Percentiles rank a stretch among this genome's conserved stretches.
Evolutionary conservation across 2,797 vertebrate species (phyloP).

Genomic region (Spinus olivaceus): DNA sequence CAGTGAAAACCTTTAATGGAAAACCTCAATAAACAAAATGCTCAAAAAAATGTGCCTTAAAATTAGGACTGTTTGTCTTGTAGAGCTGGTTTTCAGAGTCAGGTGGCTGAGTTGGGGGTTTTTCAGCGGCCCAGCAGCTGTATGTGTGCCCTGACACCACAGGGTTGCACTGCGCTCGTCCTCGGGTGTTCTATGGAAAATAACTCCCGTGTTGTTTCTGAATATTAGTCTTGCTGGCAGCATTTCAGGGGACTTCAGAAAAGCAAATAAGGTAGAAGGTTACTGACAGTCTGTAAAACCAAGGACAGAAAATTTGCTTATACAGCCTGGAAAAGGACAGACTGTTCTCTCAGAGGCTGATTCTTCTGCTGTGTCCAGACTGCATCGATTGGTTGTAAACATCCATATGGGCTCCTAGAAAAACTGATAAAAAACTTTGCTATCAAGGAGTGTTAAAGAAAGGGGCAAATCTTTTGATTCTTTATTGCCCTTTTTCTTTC

Average conservation of each 20-base stretch:
- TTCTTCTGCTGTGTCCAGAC: background rate
- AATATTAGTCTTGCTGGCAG: background rate
- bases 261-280: slow-evolving; percentile 37
- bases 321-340: background rate
- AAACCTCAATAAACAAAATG: background rate
- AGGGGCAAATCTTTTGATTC: background rate
- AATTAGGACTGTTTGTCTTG: background rate
- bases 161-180: accelerated
- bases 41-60: background rate
- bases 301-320: slow-evolving; percentile 35
- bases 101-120: background rate
- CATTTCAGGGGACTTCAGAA: slow-evolving; percentile 12
- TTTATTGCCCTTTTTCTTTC: background rate
- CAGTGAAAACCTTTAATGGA: background rate
- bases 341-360: background rate
- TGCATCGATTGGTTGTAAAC: background rate
- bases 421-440: background rate
- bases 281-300: slow-evolving; percentile 31
- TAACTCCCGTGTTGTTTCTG: background rate
- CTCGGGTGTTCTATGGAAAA: background rate
- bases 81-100: background rate
- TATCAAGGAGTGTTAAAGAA: background rate
- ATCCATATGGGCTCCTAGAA: background rate
- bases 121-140: accelerated
- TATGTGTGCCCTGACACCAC: accelerated